A percentile compares a stretch with the other conserved stretches of the same genome.
Evolutionary conservation across 1,140 invertebrate species (phyloP).

Genomic region (Drosophila repletoides): DNA sequence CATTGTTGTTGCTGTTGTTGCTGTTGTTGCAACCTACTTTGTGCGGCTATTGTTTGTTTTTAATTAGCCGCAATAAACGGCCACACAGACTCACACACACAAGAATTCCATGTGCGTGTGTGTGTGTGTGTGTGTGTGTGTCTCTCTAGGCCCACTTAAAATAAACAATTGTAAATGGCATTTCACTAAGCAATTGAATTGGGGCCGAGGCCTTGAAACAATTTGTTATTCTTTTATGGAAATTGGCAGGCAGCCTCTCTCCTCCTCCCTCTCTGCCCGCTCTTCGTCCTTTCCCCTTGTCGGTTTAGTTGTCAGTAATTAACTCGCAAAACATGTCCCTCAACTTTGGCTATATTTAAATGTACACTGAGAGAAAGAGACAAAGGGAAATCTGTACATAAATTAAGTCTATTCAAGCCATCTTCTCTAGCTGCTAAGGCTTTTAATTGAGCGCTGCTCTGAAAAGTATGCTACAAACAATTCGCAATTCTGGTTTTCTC

Average conservation of each 20-base stretch:
- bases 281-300: slow-evolving; percentile 24
- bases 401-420: no score
- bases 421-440: no score
- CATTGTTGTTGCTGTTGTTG: slow-evolving; percentile 50
- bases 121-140: slow-evolving; percentile 3
- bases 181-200: slow-evolving; percentile 78
- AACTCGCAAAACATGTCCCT: slow-evolving; percentile 72
- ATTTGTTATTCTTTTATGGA: slow-evolving; percentile 61
- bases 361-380: no score
- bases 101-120: slow-evolving; percentile 23
- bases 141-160: slow-evolving; percentile 62
- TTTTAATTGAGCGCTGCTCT: not conserved
- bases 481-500: slow-evolving; percentile 7
- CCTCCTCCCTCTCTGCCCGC: not conserved
- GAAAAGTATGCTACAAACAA: no score
- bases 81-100: slow-evolving; percentile 46
- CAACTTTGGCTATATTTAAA: slow-evolving; percentile 71
- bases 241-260: slow-evolving; percentile 5
- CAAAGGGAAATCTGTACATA: no score
- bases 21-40: slow-evolving; percentile 72
- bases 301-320: slow-evolving; percentile 61
- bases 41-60: slow-evolving; percentile 73
- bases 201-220: slow-evolving; percentile 70
- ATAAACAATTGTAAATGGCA: slow-evolving; percentile 77
- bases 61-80: slow-evolving; percentile 79